Evolutionary conservation across 2,888 invertebrate species (phyloP).

Genomic region (Schizotus pectinicornis): DNA sequence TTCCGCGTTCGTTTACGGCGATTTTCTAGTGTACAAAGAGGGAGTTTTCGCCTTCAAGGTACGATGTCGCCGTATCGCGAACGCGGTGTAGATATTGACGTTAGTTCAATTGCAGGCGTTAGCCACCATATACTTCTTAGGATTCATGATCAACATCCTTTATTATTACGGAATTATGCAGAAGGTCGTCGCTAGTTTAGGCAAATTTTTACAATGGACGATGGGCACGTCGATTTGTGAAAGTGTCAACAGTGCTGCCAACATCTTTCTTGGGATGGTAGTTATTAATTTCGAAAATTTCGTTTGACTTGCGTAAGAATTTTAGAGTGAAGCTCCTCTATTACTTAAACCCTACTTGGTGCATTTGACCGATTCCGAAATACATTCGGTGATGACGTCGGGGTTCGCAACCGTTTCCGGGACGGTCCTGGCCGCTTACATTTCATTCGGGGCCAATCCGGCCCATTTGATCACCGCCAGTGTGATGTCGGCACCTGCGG

Average conservation of each 20-base stretch:
- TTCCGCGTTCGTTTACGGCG: conserved; percentile 84
- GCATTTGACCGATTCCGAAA: conserved; percentile 87
- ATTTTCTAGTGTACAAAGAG: conserved; percentile 63
- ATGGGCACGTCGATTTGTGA: conserved; percentile 93
- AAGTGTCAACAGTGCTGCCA: conserved; percentile 90
- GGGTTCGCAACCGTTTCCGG: conserved; percentile 96
- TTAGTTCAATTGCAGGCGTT: conserved; percentile 66
- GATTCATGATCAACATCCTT: conserved; percentile 86
- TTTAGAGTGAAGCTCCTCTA: conserved; percentile 87
- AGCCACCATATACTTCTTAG: conserved; percentile 93
- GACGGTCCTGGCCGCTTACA: conserved; percentile 91
- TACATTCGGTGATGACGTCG: conserved; percentile 92
- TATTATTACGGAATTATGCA: conserved; percentile 92
- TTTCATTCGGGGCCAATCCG: conserved; percentile 86
- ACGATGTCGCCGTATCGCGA: conserved; percentile 44
- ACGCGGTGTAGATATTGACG: neutral
- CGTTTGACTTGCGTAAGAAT: conserved; percentile 37
- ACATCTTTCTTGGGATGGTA: conserved; percentile 94
- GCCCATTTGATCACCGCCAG: conserved; percentile 90
- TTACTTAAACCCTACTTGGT: conserved; percentile 86
- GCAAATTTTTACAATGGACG: conserved; percentile 73
- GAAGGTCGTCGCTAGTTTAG: conserved; percentile 80
- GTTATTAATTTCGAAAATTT: conserved; percentile 35
- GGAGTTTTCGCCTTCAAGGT: conserved; percentile 88
- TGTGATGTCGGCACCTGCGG: conserved; percentile 96